phyloP scores from a whole-genome alignment of 2,797 vertebrate genomes.

The Otolemur crassicaudatus region DNA sequence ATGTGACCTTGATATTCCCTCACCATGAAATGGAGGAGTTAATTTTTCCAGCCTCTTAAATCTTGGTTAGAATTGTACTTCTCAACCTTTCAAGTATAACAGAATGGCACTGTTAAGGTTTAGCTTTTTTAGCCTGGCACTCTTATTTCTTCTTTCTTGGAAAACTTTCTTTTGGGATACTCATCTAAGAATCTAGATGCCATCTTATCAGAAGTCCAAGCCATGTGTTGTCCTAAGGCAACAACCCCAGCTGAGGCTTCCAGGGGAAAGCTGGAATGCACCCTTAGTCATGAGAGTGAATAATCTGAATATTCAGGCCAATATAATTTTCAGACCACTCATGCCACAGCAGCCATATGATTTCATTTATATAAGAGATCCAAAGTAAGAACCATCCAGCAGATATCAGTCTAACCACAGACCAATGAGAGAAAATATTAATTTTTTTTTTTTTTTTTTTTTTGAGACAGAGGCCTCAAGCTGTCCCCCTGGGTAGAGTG shows the following conservation, averaged over 20 bases:
- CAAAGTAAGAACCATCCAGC: neutral
- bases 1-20: neutral
- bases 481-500: too few relatives aligned
- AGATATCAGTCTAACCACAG: neutral
- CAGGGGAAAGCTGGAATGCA: neutral
- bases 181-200: neutral
- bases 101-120: neutral
- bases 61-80: neutral
- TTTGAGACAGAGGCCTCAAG: too few relatives aligned
- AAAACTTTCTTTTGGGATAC: neutral
- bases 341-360: neutral
- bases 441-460: neutral
- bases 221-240: neutral
- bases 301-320: neutral
- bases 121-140: neutral
- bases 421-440: neutral
- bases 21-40: neutral
- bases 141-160: neutral
- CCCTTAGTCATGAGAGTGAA: neutral
- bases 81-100: neutral
- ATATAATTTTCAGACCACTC: neutral
- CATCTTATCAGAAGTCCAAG: neutral
- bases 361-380: neutral
- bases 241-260: neutral
- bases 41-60: neutral